Percentiles rank a stretch among this genome's conserved stretches.
Evolutionary conservation across 2,888 invertebrate genomes (phyloP).

Genomic region (Clostera curtula): DNA sequence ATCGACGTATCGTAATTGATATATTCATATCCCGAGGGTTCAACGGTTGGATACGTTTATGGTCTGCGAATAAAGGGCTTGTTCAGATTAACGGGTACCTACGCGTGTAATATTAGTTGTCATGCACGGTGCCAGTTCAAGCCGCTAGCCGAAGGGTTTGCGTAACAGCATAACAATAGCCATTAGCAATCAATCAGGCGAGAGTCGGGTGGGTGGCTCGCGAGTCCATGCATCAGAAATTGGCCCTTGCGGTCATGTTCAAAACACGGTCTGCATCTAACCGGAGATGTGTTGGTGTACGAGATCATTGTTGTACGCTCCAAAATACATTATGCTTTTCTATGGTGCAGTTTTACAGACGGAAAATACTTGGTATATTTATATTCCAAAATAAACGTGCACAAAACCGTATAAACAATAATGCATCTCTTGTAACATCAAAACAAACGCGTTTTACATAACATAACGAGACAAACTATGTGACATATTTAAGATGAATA

Average conservation of each 20-base stretch:
- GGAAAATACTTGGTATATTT: too few species aligned
- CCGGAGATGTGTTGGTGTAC: too few species aligned
- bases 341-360: too few species aligned
- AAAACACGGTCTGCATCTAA: slow-evolving; percentile 25
- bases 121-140: slow-evolving; percentile 46
- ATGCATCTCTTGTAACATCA: too few species aligned
- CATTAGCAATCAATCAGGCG: slow-evolving; percentile 66
- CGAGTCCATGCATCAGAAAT: slow-evolving; percentile 41
- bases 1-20: too few species aligned
- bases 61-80: slow-evolving; percentile 46
- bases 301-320: too few species aligned
- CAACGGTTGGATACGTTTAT: slow-evolving; percentile 48
- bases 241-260: slow-evolving; percentile 47
- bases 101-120: slow-evolving; percentile 44
- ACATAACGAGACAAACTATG: too few species aligned
- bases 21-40: slow-evolving; percentile 42
- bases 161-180: slow-evolving; percentile 60
- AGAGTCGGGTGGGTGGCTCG: slow-evolving; percentile 45
- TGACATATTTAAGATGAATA: too few species aligned
- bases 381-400: too few species aligned
- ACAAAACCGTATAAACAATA: too few species aligned
- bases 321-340: too few species aligned
- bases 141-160: slow-evolving; percentile 42
- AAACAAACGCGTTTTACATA: too few species aligned
- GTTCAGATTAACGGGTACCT: slow-evolving; percentile 33